Base-by-base conservation (phyloP, 2,888 invertebrate genomes). In the Ariolimax columbianus region DNA sequence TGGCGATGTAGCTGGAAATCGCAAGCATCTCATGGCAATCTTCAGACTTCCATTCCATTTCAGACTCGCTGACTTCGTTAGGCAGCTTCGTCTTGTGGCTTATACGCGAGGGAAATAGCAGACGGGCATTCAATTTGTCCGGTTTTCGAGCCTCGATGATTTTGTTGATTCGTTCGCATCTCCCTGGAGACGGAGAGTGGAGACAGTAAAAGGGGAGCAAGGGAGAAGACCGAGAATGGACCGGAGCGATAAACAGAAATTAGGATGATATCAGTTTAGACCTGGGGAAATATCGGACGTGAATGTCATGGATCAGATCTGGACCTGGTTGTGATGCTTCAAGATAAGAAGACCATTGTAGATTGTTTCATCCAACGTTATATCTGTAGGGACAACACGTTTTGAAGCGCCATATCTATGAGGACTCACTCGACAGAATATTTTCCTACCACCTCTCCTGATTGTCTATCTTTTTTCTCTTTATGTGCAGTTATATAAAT, bases 71-170 rank as follows among this genome's bases (percentile, higher is more conserved):
- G 79, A 79, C 68, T 79, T 66, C 30, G 79, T 79, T 68, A 79
- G 66, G 47, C 9, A 47, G 66, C 30, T 14, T 79, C 66, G 66
- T 79, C 79, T 79, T 79, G 63, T 79, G 68, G 79, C 33, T 30
- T 79, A 68, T 40, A 17, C 79, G 33, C 66, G 14, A 43, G 79
- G 79, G 79, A 79, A 59, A 63, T 63, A n/a, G 79, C 30, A 47
- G 43, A 79, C 40, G 19, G 33, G 66, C 79, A 79, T 79, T 68
- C 68, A 79, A 79, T 79, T 79, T 79, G 79, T 43, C 63, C n/a
- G 43, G 26, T 66, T 79, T 79, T 79, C 66, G 66, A 79, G 79
- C 66, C 68, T 79, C 30, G 79, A 40, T 79, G 79, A 79, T 79
- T 79, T 47, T 79, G 43, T 68, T 79, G 68, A 79, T 79, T 59